These are phyloP conservation scores for Cydia fagiglandana DNA, from an alignment of 1,140 invertebrate species.

Conservation along the genomic window DNA sequence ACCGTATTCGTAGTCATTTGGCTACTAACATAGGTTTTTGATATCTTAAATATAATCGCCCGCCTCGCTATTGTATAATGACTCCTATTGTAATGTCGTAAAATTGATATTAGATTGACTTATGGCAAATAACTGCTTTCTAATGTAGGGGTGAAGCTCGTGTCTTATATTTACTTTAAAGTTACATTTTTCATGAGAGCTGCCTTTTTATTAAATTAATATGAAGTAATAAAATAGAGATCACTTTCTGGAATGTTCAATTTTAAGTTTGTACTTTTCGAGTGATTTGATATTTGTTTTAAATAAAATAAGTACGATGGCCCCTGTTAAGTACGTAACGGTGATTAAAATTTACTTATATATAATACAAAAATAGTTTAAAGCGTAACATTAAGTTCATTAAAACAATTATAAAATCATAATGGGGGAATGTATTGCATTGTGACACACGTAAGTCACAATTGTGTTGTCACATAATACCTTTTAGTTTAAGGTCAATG, in stretches of 20 bases:
- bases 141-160: constrained; percentile 20
- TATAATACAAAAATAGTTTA: constrained; percentile 28
- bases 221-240: constrained; percentile 27
- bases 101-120: background rate
- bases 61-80: constrained; percentile 25
- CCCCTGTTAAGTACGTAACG: constrained; percentile 22
- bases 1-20: constrained; percentile 45
- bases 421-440: background rate
- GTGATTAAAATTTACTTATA: constrained; percentile 13
- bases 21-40: constrained; percentile 9
- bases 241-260: constrained; percentile 24
- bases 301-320: constrained; percentile 12
- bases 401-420: background rate
- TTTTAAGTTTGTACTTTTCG: constrained; percentile 22
- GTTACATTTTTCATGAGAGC: background rate
- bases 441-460: background rate
- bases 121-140: constrained; percentile 16
- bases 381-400: constrained; percentile 14
- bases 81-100: background rate
- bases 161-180: constrained; percentile 12
- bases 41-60: background rate
- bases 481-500: no score
- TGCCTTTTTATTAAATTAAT: constrained; percentile 16
- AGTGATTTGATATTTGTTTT: background rate
- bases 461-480: no score